A percentile compares a stretch with the other conserved stretches of the same genome.
phyloP scores from a whole-genome alignment of 2,888 invertebrate species.

The Calliopum simillimum region DNA sequence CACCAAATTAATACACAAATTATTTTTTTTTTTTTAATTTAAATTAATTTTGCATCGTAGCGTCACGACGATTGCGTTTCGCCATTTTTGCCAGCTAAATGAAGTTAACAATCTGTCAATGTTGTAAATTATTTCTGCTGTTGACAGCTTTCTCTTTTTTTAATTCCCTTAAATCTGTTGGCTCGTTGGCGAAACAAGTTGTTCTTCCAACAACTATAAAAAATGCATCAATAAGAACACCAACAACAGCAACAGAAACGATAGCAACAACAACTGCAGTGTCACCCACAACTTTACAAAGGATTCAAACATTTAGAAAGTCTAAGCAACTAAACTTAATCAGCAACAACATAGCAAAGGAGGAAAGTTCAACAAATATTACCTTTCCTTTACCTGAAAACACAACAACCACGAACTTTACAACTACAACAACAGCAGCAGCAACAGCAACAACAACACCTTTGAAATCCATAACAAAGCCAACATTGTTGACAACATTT shows the following conservation, averaged over 20 bases:
- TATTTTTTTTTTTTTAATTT: slow-evolving; percentile 8
- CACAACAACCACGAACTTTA: slow-evolving; percentile 40
- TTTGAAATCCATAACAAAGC: slow-evolving; percentile 16
- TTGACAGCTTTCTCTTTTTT: slow-evolving; percentile 65
- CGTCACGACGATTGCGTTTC: slow-evolving; percentile 18
- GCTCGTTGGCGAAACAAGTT: slow-evolving; percentile 41
- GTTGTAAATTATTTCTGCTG: slow-evolving; percentile 67
- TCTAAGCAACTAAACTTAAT: too few relatives aligned
- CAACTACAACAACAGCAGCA: slow-evolving; percentile 38
- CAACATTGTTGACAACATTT: slow-evolving; percentile 35
- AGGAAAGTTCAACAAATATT: slow-evolving; percentile 33
- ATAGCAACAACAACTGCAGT: slow-evolving; percentile 30
- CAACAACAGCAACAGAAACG: slow-evolving; percentile 36
- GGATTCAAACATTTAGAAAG: too few relatives aligned
- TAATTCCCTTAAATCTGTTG: slow-evolving; percentile 55
- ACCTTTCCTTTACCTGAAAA: slow-evolving; percentile 21
- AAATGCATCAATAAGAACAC: slow-evolving; percentile 34
- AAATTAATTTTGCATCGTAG: slow-evolving; percentile 7
- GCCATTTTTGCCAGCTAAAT: slow-evolving; percentile 56
- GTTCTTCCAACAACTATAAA: slow-evolving; percentile 26
- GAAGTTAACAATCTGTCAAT: slow-evolving; percentile 67
- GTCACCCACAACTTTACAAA: background rate
- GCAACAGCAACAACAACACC: slow-evolving; percentile 36
- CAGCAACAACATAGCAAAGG: background rate
- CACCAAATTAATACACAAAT: slow-evolving; percentile 33